These are phyloP conservation scores for Aphelocoma californica DNA, from an alignment of 2,797 vertebrate species.

Conservation along the genomic window DNA sequence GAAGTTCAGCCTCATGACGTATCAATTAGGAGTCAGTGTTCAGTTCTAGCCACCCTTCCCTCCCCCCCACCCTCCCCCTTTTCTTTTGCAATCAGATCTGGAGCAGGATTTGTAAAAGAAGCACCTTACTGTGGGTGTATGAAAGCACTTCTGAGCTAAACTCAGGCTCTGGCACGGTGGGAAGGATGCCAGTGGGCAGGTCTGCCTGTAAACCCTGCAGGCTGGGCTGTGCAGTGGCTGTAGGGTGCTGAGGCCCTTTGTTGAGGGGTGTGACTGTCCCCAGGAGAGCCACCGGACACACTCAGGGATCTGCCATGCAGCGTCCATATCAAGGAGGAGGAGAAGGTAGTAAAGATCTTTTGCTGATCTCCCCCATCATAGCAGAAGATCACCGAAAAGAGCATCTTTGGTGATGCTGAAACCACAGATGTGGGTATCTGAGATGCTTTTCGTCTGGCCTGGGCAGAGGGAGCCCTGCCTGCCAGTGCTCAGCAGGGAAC, in stretches of 20 bases:
- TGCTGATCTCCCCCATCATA: not conserved
- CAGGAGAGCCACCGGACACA: rapidly evolving
- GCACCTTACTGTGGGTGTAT: not conserved
- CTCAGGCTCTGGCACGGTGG: not conserved
- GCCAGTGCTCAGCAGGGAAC: not conserved
- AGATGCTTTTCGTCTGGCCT: not conserved
- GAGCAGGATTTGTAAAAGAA: not conserved
- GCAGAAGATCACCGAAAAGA: not conserved
- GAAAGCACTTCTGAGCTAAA: not conserved
- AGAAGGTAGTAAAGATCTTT: not conserved
- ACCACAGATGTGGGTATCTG: not conserved
- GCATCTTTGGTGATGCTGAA: not conserved
- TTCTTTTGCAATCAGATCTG: not conserved
- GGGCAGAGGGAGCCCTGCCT: not conserved
- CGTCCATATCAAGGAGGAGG: not conserved
- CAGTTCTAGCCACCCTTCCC: not conserved
- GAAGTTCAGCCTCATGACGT: not conserved
- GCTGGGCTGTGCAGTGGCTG: rapidly evolving
- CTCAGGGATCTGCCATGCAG: not conserved
- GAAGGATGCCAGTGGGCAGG: not conserved
- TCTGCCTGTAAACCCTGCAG: not conserved
- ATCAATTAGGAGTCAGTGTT: not conserved
- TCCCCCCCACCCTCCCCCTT: rapidly evolving
- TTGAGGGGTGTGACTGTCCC: not conserved
- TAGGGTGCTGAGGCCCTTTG: not conserved